Evolutionary conservation across 2,888 invertebrate species (phyloP).

Genomic region (Drosophila ustulata): DNA sequence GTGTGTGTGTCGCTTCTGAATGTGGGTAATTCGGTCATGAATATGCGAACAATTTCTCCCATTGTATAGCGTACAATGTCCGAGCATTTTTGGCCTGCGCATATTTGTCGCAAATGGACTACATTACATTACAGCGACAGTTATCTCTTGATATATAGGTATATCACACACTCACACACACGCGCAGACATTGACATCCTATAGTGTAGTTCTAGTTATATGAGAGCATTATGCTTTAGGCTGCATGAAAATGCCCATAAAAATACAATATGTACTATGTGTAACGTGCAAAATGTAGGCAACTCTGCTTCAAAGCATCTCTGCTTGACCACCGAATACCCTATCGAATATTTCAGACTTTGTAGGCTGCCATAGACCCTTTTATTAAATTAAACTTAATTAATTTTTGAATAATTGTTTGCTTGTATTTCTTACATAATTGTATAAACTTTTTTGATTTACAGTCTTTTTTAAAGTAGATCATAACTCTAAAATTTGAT

Average conservation of each 20-base stretch:
- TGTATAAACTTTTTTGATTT: no score
- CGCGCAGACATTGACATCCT: not conserved
- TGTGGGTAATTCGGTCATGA: slow-evolving; percentile 78
- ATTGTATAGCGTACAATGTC: slow-evolving; percentile 67
- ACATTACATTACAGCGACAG: slow-evolving; percentile 73
- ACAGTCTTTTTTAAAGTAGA: no score
- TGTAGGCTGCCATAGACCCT: not conserved
- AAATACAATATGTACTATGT: slow-evolving; percentile 34
- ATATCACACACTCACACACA: slow-evolving; percentile 17
- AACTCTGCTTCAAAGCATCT: not conserved
- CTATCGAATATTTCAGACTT: not conserved
- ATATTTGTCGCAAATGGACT: slow-evolving; percentile 78
- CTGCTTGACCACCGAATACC: not conserved
- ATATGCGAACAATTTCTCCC: slow-evolving; percentile 74
- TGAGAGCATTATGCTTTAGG: slow-evolving; percentile 28
- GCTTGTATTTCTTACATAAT: no score
- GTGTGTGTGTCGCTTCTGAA: slow-evolving; percentile 40
- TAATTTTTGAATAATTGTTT: no score
- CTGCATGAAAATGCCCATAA: slow-evolving; percentile 29
- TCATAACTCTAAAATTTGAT: no score
- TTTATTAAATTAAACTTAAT: not conserved
- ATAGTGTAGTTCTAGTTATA: slow-evolving; percentile 9
- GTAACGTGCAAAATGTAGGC: slow-evolving; percentile 29
- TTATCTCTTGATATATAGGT: slow-evolving; percentile 68
- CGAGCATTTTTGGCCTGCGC: slow-evolving; percentile 71